phyloP scores from a whole-genome alignment of 2,797 vertebrate species.

The Antrozous pallidus region DNA sequence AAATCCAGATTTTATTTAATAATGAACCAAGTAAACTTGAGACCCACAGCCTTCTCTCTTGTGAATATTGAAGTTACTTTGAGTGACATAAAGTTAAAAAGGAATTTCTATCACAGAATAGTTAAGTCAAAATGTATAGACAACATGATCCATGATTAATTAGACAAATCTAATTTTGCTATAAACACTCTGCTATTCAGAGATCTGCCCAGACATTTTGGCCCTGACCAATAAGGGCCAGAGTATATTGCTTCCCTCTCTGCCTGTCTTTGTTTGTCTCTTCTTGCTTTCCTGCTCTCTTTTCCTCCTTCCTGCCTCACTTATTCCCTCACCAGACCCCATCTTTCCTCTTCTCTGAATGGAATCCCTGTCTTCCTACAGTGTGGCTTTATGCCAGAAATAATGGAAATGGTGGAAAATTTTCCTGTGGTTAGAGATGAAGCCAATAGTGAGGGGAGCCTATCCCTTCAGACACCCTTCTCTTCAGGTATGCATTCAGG shows the following conservation, averaged over 20 bases:
- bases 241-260: neutral
- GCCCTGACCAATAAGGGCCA: fast-evolving
- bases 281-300: neutral
- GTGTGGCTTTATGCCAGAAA: slow-evolving; percentile 6
- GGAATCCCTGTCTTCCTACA: slow-evolving; percentile 58
- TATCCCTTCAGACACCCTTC: neutral
- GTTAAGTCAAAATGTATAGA: neutral
- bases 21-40: neutral
- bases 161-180: neutral
- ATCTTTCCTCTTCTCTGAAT: slow-evolving; percentile 38
- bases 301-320: neutral
- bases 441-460: slow-evolving; percentile 36
- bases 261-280: neutral
- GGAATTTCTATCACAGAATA: neutral
- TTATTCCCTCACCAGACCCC: neutral
- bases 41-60: neutral
- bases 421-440: slow-evolving; percentile 55
- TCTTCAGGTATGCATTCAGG: neutral
- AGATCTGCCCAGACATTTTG: neutral
- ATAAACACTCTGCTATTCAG: neutral
- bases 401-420: slow-evolving; percentile 54
- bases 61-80: neutral
- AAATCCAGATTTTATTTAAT: neutral
- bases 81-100: neutral
- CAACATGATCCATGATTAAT: neutral